Evolutionary conservation across 2,113 vertebrate species (phyloP).

Genomic region (Tachuris rubrigastra): DNA sequence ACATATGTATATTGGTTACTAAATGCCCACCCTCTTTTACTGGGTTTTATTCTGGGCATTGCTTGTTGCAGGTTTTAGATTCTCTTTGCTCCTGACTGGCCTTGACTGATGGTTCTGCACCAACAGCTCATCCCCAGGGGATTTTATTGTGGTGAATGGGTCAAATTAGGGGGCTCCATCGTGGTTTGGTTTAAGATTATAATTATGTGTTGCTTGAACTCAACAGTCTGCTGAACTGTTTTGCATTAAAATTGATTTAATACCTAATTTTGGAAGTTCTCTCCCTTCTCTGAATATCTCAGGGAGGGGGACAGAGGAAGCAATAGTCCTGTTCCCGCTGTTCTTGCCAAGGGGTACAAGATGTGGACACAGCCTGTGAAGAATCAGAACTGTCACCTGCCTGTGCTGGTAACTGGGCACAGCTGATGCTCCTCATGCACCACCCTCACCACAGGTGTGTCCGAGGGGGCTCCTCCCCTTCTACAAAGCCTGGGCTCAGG

Average conservation of each 20-base stretch:
- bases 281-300: neutral
- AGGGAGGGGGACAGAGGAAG: neutral
- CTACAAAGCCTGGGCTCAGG: rapidly evolving
- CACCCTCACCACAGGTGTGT: neutral
- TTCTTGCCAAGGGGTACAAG: rapidly evolving
- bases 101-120: neutral
- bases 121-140: neutral
- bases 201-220: neutral
- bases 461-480: rapidly evolving
- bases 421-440: neutral
- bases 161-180: neutral
- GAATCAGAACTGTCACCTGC: neutral
- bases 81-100: neutral
- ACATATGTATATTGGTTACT: too few relatives aligned
- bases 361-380: rapidly evolving
- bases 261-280: neutral
- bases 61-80: neutral
- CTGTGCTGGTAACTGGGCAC: neutral
- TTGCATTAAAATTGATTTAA: neutral
- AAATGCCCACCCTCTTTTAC: neutral
- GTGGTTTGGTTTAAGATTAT: neutral
- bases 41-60: neutral
- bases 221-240: neutral
- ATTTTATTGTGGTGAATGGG: neutral
- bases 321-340: rapidly evolving